Evolutionary conservation across 2,888 invertebrate genomes (phyloP), one percentile per base, ranked within the genome.

Genomic region (Dasypolia templi): DNA sequence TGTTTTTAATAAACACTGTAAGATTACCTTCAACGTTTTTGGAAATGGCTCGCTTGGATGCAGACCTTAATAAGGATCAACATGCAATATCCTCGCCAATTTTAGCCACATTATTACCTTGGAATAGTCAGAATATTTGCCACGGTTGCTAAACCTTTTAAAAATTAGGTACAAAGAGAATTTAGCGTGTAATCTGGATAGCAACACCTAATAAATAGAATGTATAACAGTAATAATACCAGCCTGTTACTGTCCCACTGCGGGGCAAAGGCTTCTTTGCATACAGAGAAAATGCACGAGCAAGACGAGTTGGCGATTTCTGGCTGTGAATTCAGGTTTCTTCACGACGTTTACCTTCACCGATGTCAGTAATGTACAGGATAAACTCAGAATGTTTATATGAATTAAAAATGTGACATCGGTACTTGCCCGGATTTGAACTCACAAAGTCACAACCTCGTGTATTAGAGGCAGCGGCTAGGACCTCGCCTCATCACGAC

Each of bases 1-100:
- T 64, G 39, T 72, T 77, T 77, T 77, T 77, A 78, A 65, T 77
- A 71, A 77, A 64, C 58, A 19, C n/a, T n/a, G 39, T 53, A 49
- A 64, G 39, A 67, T 19, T 42, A 44, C 32, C 22, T 19, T 12
- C 11, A 17, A 35, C 29, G 1, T 35, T 19, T 76, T 62, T 51
- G 53, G 51, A 19, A 29, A 29, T 56, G 51, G 42, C 39, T 44
- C 58, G 14, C 42, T 26, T 12, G 29, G 22, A 12, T 70, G 39
- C 59, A 77, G 32, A 61, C 61, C 78, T 77, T 65, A 77, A 77
- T 61, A 77, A 77, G 72, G 72, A 56, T 65, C 65, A 62, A 32
- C 55, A n/a, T 17, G 65, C 44, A 71, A 65, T 77, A 51, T 65
- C 53, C 14, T 29, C n/a, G 32, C 65, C 51, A 61, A n/a, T 72